Base-by-base conservation (phyloP, 2,113 vertebrate species). In the Struthio camelus region DNA sequence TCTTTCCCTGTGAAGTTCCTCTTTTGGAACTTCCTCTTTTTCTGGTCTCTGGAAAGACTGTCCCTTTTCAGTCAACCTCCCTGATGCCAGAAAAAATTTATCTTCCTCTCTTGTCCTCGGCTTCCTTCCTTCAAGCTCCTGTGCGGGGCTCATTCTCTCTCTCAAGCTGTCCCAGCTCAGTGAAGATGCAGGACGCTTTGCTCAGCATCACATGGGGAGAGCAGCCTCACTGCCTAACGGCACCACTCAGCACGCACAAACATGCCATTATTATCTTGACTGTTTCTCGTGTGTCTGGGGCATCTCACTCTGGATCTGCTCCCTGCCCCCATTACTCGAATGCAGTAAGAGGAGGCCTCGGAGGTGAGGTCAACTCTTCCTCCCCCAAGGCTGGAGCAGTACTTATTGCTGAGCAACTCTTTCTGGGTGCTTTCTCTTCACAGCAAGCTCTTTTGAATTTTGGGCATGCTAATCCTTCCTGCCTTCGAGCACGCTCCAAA, bases 381-480 rank as follows among this genome's bases (percentile, higher is more conserved):
- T 44, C 24, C 28, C 24, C 48, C 22, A 5, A 19, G 61, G 48
- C 62, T 46, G 40, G 32, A 24, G 14, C 48, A 86, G 71, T n/a
- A 22, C n/a, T 72, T 38, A 48, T 44, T 77, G 67, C 78, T 71
- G 46, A 87, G 51, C 51, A 71, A 67, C 71, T 34, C 46, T 48
- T 20, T 34, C 83, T 3, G 8, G 82, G 72, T 50, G 14, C 28
- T 75, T 59, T 62, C 32, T 36, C 50, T 50, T 70, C 32, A 8
- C 18, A 84, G 40, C 34, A 65, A 94, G 64, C 58, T 81, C 50
- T 24, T 40, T 54, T 67, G 65, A 66, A 34, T 67, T 59, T 67
- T 42, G 77, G 77, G 70, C 61, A 71, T 5, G 8, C n/a, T 84
- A 95, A 95, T 90, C 94, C 89, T 92, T 44, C 28, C 59, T 94